A percentile compares a stretch with the other conserved stretches of the same genome.
phyloP scores from a whole-genome alignment of 2,888 invertebrate genomes.

The Neria commutata region DNA sequence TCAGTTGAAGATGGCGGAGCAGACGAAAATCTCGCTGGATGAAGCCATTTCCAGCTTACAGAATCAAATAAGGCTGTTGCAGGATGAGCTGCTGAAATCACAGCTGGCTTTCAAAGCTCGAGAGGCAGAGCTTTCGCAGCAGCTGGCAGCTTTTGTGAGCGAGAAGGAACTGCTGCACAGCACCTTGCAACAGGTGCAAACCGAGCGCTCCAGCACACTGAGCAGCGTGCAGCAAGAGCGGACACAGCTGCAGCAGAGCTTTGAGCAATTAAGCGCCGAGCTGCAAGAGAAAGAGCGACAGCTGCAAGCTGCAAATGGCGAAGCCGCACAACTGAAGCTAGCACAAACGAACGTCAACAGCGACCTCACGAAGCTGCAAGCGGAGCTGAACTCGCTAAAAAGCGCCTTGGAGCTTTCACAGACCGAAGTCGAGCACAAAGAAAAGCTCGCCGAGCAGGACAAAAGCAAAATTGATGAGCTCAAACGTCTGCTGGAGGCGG shows the following conservation, averaged over 20 bases:
- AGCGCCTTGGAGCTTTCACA: slow-evolving; percentile 42
- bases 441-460: slow-evolving; percentile 44
- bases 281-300: slow-evolving; percentile 26
- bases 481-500: slow-evolving; percentile 44
- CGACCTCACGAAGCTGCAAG: slow-evolving; percentile 27
- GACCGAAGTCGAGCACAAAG: slow-evolving; percentile 41
- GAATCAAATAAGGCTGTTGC: slow-evolving; percentile 36
- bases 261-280: slow-evolving; percentile 31
- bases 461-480: slow-evolving; percentile 48
- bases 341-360: slow-evolving; percentile 37
- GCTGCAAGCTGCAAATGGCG: slow-evolving; percentile 23
- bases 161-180: slow-evolving; percentile 28
- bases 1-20: slow-evolving; percentile 32
- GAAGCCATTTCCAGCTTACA: slow-evolving; percentile 35
- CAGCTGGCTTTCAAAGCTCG: slow-evolving; percentile 36
- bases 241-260: slow-evolving; percentile 24
- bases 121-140: slow-evolving; percentile 32
- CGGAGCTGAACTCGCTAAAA: slow-evolving; percentile 40
- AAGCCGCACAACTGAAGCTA: slow-evolving; percentile 34
- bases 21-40: slow-evolving; percentile 31
- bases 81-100: slow-evolving; percentile 38
- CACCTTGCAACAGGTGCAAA: slow-evolving; percentile 32
- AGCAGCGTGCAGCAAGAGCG: slow-evolving; percentile 28
- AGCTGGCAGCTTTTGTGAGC: slow-evolving; percentile 29
- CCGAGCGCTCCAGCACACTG: slow-evolving; percentile 20